phyloP scores from a whole-genome alignment of 2,888 invertebrate genomes.

The Epinotia ramella region DNA sequence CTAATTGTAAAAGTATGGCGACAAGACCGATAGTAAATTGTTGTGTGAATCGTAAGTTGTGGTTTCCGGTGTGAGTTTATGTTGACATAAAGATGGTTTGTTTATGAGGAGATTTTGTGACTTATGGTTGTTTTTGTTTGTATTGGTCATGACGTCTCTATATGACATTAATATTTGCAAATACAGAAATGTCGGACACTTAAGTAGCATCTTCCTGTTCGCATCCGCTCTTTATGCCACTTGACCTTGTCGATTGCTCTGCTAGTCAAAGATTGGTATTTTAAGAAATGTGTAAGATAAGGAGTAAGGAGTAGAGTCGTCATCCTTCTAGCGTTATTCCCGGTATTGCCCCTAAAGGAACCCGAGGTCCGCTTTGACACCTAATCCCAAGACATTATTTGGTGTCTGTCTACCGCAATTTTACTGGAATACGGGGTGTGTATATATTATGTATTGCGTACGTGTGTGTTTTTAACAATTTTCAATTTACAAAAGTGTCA shows the following conservation, averaged over 20 bases:
- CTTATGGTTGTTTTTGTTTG: neutral
- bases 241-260: neutral
- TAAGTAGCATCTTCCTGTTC: neutral
- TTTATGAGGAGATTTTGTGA: slow-evolving; percentile 9
- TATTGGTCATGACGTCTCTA: neutral
- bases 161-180: slow-evolving; percentile 4
- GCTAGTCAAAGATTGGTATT: neutral
- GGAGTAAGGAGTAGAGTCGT: too few species aligned
- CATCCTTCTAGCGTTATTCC: too few species aligned
- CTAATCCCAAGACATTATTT: neutral
- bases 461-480: too few species aligned
- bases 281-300: neutral
- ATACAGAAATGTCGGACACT: neutral
- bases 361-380: too few species aligned
- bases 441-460: too few species aligned
- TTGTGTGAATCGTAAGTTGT: slow-evolving; percentile 20
- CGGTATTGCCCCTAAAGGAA: too few species aligned
- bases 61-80: slow-evolving; percentile 22
- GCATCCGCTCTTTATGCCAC: neutral
- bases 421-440: neutral
- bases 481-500: too few species aligned
- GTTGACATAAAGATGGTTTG: slow-evolving; percentile 21
- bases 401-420: neutral
- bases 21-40: slow-evolving; percentile 21
- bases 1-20: slow-evolving; percentile 59